Base-by-base conservation (phyloP, 1,140 invertebrate genomes). In the Habropoda laboriosa region DNA sequence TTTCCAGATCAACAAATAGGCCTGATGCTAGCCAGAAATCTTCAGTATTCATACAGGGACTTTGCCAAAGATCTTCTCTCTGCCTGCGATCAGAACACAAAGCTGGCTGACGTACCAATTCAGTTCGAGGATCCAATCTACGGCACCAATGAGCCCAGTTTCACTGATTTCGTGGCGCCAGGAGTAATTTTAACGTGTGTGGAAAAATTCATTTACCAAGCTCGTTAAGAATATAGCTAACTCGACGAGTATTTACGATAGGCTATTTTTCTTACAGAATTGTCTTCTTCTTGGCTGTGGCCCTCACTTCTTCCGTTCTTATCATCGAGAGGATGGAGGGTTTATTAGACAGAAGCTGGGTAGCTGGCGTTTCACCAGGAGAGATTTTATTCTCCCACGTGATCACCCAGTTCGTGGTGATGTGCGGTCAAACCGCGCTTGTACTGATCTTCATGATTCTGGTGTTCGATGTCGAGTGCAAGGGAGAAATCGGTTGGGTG, bases 161-260 rank as follows among this genome's bases (percentile, higher is more conserved):
- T 99, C 89, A 98, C 97, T 3, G 97, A 99, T 92, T 99, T 99
- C 92, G 98, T 98, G 81, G 98, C 98, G 40, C 98, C 98, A 49
- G 98, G 98, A 84, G 96, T 99, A 71, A 98, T 99, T 89, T 93
- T 99, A 80, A 98, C 97, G 97, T 98, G 93, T 95, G 95, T 94
- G 30, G n/a, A n/a, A 6, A 60, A n/a, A 68, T 49, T 38, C 42
- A 30, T 51, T 21, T 27, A 30, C 3, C 42, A 1, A 10, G 3
- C 18, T n/a, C 21, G 18, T 24, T 12, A 38, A 18, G 13, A 0
- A 16, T 8, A 4, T 0, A 27, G 1, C 3, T 21, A 4, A 16
- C 13, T 18, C 13, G 1, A 27, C 4, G 1, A 38, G 24, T n/a
- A 42, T 13, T 63, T 7, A n/a, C 3, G 10, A n/a, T n/a, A 40